A percentile compares a stretch with the other conserved stretches of the same genome.
These are phyloP conservation scores for Noctua fimbriata DNA, from an alignment of 2,888 invertebrate species.

Conservation along the genomic window DNA sequence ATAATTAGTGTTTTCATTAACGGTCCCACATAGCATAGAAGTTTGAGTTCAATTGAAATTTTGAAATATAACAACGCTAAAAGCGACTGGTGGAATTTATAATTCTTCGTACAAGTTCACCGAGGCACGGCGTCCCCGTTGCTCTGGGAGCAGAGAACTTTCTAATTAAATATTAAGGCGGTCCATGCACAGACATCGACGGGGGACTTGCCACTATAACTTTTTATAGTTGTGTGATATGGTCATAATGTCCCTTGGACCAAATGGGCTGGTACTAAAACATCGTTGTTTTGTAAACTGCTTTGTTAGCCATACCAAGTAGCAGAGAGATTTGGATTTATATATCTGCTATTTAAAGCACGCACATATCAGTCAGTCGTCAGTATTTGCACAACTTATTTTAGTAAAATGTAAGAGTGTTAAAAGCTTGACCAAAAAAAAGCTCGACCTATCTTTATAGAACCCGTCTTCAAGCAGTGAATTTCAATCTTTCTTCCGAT, in stretches of 20 bases:
- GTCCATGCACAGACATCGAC: constrained; percentile 74
- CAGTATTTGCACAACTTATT: background rate
- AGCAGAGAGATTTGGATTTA: background rate
- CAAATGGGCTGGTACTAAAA: constrained; percentile 61
- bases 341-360: constrained; percentile 8
- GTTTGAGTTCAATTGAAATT: constrained; percentile 69
- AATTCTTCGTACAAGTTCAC: constrained; percentile 79
- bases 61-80: constrained; percentile 78
- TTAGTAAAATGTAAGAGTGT: background rate
- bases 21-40: constrained; percentile 53
- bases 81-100: constrained; percentile 79
- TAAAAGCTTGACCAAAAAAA: constrained; percentile 6
- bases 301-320: constrained; percentile 26
- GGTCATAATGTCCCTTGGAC: constrained; percentile 57
- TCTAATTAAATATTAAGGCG: constrained; percentile 85
- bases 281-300: constrained; percentile 43
- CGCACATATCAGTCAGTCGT: background rate
- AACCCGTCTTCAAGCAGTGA: constrained; percentile 23
- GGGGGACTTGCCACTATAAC: constrained; percentile 68
- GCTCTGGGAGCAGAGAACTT: constrained; percentile 77
- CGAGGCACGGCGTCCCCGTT: constrained; percentile 70
- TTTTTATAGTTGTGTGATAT: constrained; percentile 69
- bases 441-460: constrained; percentile 13
- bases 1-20: constrained; percentile 62
- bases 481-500: constrained; percentile 57